A percentile compares a stretch with the other conserved stretches of the same genome.
Conservation (phyloP, 2,888 invertebrate genomes). For the Polymixis lichenea region DNA sequence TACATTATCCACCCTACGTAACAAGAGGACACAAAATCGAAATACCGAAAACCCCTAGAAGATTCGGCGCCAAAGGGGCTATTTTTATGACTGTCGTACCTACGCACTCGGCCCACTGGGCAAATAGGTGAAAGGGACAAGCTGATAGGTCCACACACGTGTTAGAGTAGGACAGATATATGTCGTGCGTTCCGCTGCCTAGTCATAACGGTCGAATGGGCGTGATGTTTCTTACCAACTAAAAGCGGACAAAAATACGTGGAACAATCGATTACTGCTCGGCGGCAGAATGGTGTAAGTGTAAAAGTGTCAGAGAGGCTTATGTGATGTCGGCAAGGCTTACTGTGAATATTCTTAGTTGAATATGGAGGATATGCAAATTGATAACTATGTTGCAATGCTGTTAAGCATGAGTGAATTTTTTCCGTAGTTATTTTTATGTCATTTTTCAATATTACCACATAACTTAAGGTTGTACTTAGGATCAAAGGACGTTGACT, state of each 20-base stretch:
- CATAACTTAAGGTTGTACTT: neutral
- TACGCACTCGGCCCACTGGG: slow-evolving; percentile 89
- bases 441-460: neutral
- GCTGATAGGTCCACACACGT: slow-evolving; percentile 83
- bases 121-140: slow-evolving; percentile 86
- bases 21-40: slow-evolving; percentile 88
- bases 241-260: slow-evolving; percentile 90
- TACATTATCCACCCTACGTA: slow-evolving; percentile 79
- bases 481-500: neutral
- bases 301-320: slow-evolving; percentile 61
- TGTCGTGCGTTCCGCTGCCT: slow-evolving; percentile 87
- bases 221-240: slow-evolving; percentile 91
- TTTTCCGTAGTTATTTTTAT: neutral
- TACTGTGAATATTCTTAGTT: slow-evolving; percentile 45
- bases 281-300: slow-evolving; percentile 82
- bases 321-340: slow-evolving; percentile 51
- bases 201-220: slow-evolving; percentile 91
- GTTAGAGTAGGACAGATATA: slow-evolving; percentile 86
- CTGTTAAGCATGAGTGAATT: slow-evolving; percentile 9
- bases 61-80: slow-evolving; percentile 90
- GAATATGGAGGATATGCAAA: slow-evolving; percentile 60
- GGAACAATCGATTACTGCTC: slow-evolving; percentile 87
- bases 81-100: slow-evolving; percentile 90
- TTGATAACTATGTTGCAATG: slow-evolving; percentile 18
- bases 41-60: slow-evolving; percentile 87